phyloP scores from a whole-genome alignment of 1,140 invertebrate genomes.

The Drosophila pseudoobscura region DNA sequence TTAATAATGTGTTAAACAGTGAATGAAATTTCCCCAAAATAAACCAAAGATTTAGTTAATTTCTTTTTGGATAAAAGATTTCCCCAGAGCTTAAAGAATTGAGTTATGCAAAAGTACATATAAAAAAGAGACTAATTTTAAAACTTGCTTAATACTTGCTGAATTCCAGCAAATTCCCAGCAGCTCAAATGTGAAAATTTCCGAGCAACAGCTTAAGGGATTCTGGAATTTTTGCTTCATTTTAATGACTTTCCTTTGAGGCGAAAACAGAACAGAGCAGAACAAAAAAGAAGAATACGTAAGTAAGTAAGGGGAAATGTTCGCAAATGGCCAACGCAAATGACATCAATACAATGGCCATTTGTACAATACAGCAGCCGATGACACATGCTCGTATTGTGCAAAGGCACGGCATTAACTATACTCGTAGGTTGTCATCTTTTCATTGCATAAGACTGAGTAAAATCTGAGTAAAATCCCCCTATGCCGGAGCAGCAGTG shows the following conservation, averaged over 20 bases:
- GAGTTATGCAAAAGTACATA: too few species aligned
- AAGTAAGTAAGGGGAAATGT: conserved; percentile 9
- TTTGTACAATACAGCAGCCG: not conserved
- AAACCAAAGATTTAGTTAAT: too few species aligned
- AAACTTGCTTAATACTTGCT: conserved; percentile 7
- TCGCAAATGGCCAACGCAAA: conserved; percentile 42
- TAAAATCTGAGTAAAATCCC: conserved; percentile 20
- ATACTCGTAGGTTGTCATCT: conserved; percentile 13
- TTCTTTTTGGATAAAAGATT: too few species aligned
- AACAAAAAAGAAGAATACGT: conserved; percentile 2
- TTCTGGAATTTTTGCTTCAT: conserved; percentile 29
- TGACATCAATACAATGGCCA: conserved; percentile 44
- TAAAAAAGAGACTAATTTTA: not conserved
- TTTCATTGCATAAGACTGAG: conserved; percentile 25
- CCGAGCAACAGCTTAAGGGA: conserved; percentile 15
- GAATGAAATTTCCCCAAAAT: too few species aligned
- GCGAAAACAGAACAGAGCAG: not conserved
- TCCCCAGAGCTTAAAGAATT: too few species aligned
- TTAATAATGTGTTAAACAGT: too few species aligned
- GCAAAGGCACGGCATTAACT: conserved; percentile 16
- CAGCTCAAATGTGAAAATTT: conserved; percentile 24
- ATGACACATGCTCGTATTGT: conserved; percentile 16
- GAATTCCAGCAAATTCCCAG: conserved; percentile 13
- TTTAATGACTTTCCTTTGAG: conserved; percentile 35
- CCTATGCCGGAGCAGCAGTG: conserved; percentile 2